Percentiles rank a stretch among this genome's conserved stretches.
Conservation (phyloP, 2,113 vertebrate species). For the Aythya baeri region DNA sequence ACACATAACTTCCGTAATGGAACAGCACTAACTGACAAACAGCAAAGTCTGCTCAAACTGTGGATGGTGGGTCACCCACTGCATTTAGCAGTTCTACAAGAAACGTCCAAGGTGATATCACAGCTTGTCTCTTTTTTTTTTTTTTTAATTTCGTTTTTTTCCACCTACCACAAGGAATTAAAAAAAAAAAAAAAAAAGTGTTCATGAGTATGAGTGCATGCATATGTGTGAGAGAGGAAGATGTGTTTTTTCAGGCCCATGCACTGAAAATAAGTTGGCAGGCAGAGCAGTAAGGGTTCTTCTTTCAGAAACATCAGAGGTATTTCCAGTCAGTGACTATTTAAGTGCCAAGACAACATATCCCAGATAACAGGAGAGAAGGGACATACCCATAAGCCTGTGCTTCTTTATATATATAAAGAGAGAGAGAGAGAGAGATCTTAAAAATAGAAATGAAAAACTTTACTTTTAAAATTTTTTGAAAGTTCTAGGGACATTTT, state of each 20-base stretch:
- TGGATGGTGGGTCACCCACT: not conserved
- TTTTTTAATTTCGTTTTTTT: not conserved
- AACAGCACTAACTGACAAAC: not conserved
- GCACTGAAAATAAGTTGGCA: not conserved
- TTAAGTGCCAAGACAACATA: not conserved
- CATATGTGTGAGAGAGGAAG: accelerated
- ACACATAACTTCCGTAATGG: not conserved
- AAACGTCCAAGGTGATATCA: not conserved
- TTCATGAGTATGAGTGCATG: not conserved
- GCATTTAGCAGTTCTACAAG: not conserved
- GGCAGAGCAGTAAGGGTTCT: not conserved
- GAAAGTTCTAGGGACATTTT: not conserved
- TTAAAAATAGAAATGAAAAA: not conserved
- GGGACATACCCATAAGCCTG: not conserved
- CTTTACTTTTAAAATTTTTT: not conserved
- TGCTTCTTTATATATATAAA: no score
- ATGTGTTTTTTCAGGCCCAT: not conserved
- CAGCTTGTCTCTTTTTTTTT: not conserved
- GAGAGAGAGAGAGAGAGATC: no score
- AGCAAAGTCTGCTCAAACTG: not conserved
- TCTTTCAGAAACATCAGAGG: not conserved
- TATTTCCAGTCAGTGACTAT: not conserved
- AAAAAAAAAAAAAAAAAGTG: not conserved
- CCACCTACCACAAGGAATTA: accelerated
- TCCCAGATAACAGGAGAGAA: not conserved